Conservation (phyloP, 2,113 vertebrate species). For the Anoura caudifer region DNA sequence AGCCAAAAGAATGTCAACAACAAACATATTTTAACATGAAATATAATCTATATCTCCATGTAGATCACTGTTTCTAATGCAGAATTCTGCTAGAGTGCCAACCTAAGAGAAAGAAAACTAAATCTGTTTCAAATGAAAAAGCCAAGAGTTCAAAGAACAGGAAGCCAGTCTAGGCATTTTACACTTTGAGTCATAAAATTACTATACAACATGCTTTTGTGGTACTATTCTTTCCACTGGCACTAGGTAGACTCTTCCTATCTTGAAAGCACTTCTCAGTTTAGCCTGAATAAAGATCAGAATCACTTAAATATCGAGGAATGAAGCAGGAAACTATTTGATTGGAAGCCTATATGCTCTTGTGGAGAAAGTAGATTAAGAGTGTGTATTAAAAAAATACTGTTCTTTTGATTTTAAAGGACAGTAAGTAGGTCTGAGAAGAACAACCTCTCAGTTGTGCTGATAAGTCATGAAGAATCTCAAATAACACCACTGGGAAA, state of each 20-base stretch:
- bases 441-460: not conserved
- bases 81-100: slow-evolving; percentile 10
- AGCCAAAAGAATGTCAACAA: slow-evolving; percentile 44
- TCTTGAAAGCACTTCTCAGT: not conserved
- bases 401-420: not conserved
- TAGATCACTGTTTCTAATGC: slow-evolving; percentile 6
- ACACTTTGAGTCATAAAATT: not conserved
- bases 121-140: not conserved
- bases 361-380: not conserved
- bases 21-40: slow-evolving; percentile 27
- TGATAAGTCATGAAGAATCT: not conserved
- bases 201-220: not conserved
- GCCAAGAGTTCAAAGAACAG: not conserved
- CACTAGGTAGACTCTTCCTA: not conserved
- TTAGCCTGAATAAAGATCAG: not conserved
- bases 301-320: not conserved
- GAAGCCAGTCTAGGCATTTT: not conserved
- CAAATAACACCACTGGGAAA: not conserved
- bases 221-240: not conserved
- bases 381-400: not conserved
- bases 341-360: not conserved
- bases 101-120: not conserved
- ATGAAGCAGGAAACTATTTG: not conserved
- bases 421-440: not conserved
- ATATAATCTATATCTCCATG: not conserved